Evolutionary conservation across 2,888 invertebrate genomes (phyloP), one percentile per base, ranked within the genome.

Genomic region (Microctonus hyperodae): DNA sequence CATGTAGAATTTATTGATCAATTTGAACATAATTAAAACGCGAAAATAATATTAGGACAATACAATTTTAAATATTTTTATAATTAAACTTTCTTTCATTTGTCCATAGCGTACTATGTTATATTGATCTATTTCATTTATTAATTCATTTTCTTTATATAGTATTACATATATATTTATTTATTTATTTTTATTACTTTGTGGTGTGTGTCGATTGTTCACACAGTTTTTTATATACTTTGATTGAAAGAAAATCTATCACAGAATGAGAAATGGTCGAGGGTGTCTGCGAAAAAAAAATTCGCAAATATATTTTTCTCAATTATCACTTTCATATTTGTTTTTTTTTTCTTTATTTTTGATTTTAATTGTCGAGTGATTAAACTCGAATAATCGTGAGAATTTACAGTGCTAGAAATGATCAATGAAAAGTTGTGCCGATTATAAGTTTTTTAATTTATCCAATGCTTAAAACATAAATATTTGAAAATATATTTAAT

Each of bases 181-280:
- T 44, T 28, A 31, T 23, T 25, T 28, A 0, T 22, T 60, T 55
- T 35, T 44, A 23, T 13, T 40, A n/a, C 13, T 40, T n/a, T 16
- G n/a, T 40, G 16, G 16, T n/a, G n/a, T 16, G 1, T 13, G 13
- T 16, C 16, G 40, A 40, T n/a, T 40, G 13, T 13, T n/a, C 6
- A n/a, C 40, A 40, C 40, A 40, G n/a, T n/a, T 40, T n/a, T 5
- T 1, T 40, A n/a, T n/a, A n/a, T n/a, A n/a, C n/a, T 40, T 40
- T 16, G 40, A 60, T 55, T 60, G 60, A 40, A 65, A 60, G 35
- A 44, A 53, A 53, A 55, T 65, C 60, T 65, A 65, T 65, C 65
- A 65, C 65, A 65, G 65, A 60, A 57, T 55, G 40, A 65, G 55
- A 65, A 60, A 60, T 65, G 60, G 65, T 65, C 65, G 48, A 65